Conservation (phyloP, 1,140 invertebrate genomes). For the Medauroidea extradentata region DNA sequence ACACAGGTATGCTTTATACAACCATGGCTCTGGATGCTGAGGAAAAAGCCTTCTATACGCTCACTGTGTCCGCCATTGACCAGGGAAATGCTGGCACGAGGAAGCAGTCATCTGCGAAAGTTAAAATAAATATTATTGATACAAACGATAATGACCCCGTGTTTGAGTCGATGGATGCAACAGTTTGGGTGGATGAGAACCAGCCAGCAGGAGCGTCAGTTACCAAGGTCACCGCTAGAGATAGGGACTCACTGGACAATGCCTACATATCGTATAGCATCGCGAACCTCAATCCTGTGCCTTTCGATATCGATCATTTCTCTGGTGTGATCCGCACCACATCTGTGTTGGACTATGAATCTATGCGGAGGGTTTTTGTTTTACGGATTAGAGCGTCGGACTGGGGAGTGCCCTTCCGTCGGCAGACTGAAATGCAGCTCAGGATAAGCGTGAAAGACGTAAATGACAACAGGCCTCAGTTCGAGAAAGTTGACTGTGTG, state of each 20-base stretch:
- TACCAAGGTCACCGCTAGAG: conserved; percentile 74
- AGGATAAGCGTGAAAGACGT: conserved; percentile 76
- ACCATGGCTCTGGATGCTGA: conserved; percentile 83
- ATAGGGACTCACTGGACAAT: conserved; percentile 90
- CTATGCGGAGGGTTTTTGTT: conserved; percentile 75
- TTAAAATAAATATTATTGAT: conserved; percentile 83
- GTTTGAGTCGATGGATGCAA: conserved; percentile 67
- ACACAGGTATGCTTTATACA: conserved; percentile 86
- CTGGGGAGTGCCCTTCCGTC: conserved; percentile 85
- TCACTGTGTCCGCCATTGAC: conserved; percentile 88
- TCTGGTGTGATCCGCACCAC: conserved; percentile 82
- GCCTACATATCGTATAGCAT: conserved; percentile 92
- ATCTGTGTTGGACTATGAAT: conserved; percentile 80
- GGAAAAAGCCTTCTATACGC: conserved; percentile 77
- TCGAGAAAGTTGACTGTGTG: conserved; percentile 76
- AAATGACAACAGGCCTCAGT: conserved; percentile 91
- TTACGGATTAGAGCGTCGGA: conserved; percentile 86
- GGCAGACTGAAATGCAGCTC: conserved; percentile 84
- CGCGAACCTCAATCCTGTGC: conserved; percentile 81
- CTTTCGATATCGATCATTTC: conserved; percentile 95
- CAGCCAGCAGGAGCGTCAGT: conserved; percentile 78
- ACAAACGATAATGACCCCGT: conserved; percentile 90
- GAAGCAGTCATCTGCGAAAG: conserved; percentile 82
- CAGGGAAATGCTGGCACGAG: conserved; percentile 77
- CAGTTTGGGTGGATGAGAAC: conserved; percentile 77